Conservation (phyloP, 2,797 vertebrate species). For the Anguilla anguilla region DNA sequence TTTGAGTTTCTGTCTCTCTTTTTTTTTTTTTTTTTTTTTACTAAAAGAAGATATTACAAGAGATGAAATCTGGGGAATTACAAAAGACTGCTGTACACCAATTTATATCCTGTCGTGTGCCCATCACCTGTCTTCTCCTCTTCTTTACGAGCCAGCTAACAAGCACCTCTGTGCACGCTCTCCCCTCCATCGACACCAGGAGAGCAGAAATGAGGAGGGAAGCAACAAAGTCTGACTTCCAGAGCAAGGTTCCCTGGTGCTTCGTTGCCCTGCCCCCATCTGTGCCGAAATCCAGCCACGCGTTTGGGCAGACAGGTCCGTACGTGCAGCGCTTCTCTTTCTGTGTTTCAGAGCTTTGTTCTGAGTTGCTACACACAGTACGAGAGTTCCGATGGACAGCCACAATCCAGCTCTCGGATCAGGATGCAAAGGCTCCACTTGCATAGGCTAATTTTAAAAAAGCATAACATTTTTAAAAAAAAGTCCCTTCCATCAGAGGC, state of each 20-base stretch:
- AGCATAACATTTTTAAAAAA: neutral
- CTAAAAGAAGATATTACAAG: conserved; percentile 45
- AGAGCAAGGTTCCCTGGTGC: neutral
- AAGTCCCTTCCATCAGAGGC: neutral
- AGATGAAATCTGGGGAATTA: conserved; percentile 40
- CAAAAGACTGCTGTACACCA: conserved; percentile 33
- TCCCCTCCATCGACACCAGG: conserved; percentile 36
- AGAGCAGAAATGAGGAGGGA: neutral
- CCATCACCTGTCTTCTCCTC: conserved; percentile 47
- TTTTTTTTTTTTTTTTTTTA: conserved; percentile 48
- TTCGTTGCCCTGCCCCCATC: neutral
- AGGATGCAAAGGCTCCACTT: neutral
- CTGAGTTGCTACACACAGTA: neutral
- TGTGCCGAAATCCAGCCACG: neutral
- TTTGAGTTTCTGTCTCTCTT: conserved; percentile 14
- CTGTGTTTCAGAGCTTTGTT: neutral
- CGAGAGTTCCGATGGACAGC: neutral
- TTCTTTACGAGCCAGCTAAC: conserved; percentile 44
- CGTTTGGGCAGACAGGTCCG: neutral
- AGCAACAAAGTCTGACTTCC: conserved; percentile 16
- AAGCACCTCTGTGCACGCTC: conserved; percentile 52
- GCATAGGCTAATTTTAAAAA: conserved; percentile 1
- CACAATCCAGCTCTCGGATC: neutral
- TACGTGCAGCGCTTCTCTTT: neutral
- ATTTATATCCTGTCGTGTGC: conserved; percentile 42